These are phyloP conservation scores for Corythaeola cristata DNA, from an alignment of 2,113 vertebrate species.

Conservation along the genomic window DNA sequence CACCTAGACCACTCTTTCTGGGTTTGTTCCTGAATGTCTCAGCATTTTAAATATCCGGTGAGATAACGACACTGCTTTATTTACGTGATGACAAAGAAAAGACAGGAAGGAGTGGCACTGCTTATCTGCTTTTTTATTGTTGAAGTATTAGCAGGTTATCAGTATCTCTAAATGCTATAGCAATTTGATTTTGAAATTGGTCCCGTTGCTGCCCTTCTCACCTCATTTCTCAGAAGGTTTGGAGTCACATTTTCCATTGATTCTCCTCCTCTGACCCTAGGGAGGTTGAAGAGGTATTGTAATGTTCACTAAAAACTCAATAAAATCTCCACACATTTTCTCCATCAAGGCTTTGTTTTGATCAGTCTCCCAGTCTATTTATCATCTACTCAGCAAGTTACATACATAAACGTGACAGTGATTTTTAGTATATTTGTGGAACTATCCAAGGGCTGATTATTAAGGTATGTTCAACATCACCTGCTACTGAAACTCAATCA, in stretches of 20 bases:
- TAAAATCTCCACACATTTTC: not conserved
- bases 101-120: not conserved
- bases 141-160: constrained; percentile 53
- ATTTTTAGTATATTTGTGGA: not conserved
- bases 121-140: constrained; percentile 43
- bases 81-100: constrained; percentile 33
- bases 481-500: not conserved
- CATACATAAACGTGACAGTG: not conserved
- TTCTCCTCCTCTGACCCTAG: not conserved
- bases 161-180: not conserved
- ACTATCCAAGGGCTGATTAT: not conserved
- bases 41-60: constrained; percentile 38
- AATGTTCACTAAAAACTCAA: constrained; percentile 14
- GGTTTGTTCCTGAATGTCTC: not conserved
- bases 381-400: not conserved
- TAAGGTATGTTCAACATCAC: not conserved
- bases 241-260: constrained; percentile 32
- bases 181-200: constrained; percentile 57
- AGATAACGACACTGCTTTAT: constrained; percentile 6
- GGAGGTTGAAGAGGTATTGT: constrained; percentile 20
- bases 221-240: constrained; percentile 51
- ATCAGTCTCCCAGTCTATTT: not conserved
- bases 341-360: not conserved
- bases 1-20: not conserved
- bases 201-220: constrained; percentile 50